These are phyloP conservation scores for Neotoma lepida DNA, from an alignment of 2,113 vertebrate genomes.

Conservation along the genomic window DNA sequence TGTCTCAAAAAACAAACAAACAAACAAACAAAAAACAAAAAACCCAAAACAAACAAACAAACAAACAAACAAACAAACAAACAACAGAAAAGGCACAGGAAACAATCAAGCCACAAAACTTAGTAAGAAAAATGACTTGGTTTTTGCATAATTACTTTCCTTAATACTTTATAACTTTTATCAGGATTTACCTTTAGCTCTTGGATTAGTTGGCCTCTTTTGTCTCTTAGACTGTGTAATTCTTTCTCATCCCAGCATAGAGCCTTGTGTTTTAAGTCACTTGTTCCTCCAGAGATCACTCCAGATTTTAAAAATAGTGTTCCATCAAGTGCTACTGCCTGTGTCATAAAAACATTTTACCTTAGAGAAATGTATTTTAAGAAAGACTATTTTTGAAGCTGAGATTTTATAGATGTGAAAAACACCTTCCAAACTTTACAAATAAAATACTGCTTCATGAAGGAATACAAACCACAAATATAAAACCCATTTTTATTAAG, in stretches of 20 bases:
- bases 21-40: not conserved
- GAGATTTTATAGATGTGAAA: conserved; percentile 8
- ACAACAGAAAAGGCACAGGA: not conserved
- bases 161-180: conserved; percentile 11
- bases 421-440: not conserved
- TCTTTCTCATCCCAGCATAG: conserved; percentile 94
- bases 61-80: not conserved
- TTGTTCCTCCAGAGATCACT: conserved; percentile 95
- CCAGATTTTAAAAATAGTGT: conserved; percentile 96
- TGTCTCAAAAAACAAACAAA: not conserved
- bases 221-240: conserved; percentile 89
- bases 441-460: conserved; percentile 33
- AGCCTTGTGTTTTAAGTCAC: conserved; percentile 91
- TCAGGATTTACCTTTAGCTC: conserved; percentile 90
- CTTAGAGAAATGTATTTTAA: not conserved
- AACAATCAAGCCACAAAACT: not conserved
- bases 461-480: conserved; percentile 19
- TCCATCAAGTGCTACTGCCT: conserved; percentile 96
- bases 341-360: conserved; percentile 64
- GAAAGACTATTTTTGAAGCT: conserved; percentile 36
- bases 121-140: not conserved
- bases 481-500: conserved; percentile 23
- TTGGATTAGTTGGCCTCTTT: conserved; percentile 85
- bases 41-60: not conserved
- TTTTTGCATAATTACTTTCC: conserved; percentile 7